Evolutionary conservation across 1,140 invertebrate species (phyloP).

Genomic region (Penaeus chinensis): DNA sequence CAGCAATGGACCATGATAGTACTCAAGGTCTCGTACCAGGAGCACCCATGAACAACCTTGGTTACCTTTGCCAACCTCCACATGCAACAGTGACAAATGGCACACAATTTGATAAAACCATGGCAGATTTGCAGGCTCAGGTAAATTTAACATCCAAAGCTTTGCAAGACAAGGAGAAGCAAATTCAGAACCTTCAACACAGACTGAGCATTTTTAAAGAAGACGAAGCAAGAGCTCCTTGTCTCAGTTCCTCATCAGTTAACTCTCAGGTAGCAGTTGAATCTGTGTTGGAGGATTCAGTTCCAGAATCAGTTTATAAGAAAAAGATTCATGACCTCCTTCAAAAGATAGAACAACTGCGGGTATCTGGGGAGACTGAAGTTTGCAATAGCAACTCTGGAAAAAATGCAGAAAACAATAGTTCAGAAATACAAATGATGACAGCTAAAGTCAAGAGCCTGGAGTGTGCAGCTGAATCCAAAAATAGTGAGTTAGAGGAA

Average conservation of each 20-base stretch:
- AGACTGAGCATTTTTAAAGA: background rate
- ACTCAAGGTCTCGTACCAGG: background rate
- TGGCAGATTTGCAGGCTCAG: constrained; percentile 45
- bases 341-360: constrained; percentile 17
- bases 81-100: constrained; percentile 25
- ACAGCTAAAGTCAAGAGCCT: constrained; percentile 29
- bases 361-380: background rate
- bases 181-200: constrained; percentile 36
- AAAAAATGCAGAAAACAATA: background rate
- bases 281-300: background rate
- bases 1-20: background rate
- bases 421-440: constrained; percentile 12
- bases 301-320: constrained; percentile 6
- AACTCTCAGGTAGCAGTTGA: background rate
- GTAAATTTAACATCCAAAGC: constrained; percentile 40
- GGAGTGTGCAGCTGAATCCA: constrained; percentile 23
- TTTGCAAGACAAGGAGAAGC: constrained; percentile 40
- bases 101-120: constrained; percentile 36
- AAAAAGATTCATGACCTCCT: constrained; percentile 32
- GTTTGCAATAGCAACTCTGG: background rate
- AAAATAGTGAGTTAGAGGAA: constrained; percentile 36
- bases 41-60: background rate
- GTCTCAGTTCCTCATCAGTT: background rate
- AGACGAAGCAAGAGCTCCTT: background rate
- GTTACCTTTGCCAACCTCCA: background rate